Evolutionary conservation across 2,797 vertebrate genomes (phyloP).

Genomic region (Arctocebus calabarensis): DNA sequence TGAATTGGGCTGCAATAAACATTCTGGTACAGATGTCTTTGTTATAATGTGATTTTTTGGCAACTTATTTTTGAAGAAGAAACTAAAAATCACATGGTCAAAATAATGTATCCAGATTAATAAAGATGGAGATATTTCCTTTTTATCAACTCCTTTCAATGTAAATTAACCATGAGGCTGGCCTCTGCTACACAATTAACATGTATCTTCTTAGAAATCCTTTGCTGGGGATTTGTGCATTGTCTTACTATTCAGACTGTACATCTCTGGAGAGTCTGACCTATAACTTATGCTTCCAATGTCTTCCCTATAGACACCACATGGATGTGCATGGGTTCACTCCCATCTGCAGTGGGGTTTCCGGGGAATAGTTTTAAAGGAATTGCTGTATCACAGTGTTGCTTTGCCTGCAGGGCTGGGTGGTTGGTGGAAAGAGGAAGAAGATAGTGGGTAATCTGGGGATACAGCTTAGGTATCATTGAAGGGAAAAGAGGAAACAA

Average conservation of each 20-base stretch:
- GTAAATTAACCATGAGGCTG: not conserved
- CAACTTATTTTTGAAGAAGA: conserved; percentile 47
- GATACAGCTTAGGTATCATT: not conserved
- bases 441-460: not conserved
- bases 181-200: not conserved
- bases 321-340: not conserved
- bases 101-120: not conserved
- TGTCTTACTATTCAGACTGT: not conserved
- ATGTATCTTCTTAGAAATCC: not conserved
- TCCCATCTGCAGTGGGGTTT: not conserved
- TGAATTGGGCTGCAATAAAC: too few species aligned
- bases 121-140: not conserved
- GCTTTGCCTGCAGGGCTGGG: not conserved
- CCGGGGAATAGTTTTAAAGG: not conserved
- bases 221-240: not conserved
- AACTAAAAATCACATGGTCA: not conserved
- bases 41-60: too few species aligned
- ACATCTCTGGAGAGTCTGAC: not conserved
- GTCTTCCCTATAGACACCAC: not conserved
- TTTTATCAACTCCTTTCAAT: not conserved
- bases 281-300: not conserved
- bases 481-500: not conserved
- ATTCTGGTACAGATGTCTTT: too few species aligned
- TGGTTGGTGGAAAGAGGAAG: not conserved
- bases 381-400: not conserved